phyloP scores from a whole-genome alignment of 2,888 invertebrate species.

The Strigamia transsilvanica region DNA sequence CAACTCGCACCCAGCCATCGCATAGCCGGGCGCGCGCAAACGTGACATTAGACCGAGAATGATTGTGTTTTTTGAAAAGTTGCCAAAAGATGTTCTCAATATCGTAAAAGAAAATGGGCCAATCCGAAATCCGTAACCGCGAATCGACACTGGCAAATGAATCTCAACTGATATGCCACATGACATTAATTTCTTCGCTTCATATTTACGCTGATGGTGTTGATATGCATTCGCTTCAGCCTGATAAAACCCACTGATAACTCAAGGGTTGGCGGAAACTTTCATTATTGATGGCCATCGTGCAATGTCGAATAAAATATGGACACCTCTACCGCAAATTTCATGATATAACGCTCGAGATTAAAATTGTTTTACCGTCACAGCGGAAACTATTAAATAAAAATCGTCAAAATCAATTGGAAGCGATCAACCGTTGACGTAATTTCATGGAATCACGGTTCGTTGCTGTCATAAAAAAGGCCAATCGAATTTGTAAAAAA shows the following conservation, averaged over 20 bases:
- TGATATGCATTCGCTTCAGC: not conserved
- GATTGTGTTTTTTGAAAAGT: constrained; percentile 31
- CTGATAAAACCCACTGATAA: not conserved
- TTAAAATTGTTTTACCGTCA: not conserved
- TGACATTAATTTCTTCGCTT: constrained; percentile 35
- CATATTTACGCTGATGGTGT: not conserved
- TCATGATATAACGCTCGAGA: not conserved
- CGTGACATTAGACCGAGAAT: not conserved
- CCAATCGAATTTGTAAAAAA: not conserved
- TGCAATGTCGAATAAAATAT: constrained; percentile 42
- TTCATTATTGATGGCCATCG: constrained; percentile 18
- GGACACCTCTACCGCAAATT: not conserved
- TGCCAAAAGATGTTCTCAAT: constrained; percentile 46
- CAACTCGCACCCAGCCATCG: not conserved
- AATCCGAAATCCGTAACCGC: constrained; percentile 4
- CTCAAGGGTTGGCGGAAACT: not conserved
- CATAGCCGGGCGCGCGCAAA: not conserved
- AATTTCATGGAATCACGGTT: not conserved
- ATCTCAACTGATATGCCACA: not conserved
- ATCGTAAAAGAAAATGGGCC: constrained; percentile 36
- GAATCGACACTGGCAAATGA: constrained; percentile 20
- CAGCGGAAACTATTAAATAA: too few species aligned
- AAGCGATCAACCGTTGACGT: not conserved
- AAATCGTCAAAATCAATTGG: too few species aligned
- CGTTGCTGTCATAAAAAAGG: not conserved